A percentile compares a stretch with the other conserved stretches of the same genome.
Evolutionary conservation across 2,113 vertebrate species (phyloP).

Genomic region (Haliaeetus leucogaster): DNA sequence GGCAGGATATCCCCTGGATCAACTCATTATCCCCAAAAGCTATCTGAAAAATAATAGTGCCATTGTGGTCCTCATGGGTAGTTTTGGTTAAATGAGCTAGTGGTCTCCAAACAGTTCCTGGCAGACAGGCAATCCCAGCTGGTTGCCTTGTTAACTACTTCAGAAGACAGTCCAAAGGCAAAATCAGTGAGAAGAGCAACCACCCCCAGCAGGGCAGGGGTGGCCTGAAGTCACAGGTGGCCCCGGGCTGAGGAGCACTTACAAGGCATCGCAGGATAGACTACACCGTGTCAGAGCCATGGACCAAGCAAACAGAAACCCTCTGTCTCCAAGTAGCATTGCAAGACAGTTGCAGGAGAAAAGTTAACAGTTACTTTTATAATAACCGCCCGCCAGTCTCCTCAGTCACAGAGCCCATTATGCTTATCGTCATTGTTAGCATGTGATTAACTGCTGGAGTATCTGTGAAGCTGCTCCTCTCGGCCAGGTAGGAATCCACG

Average conservation of each 20-base stretch:
- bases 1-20: not conserved
- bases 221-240: not conserved
- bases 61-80: not conserved
- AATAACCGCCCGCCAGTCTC: not conserved
- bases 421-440: not conserved
- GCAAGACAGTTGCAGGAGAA: not conserved
- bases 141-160: not conserved
- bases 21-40: not conserved
- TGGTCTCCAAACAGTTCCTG: not conserved
- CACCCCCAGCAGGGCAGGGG: not conserved
- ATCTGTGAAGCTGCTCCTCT: not conserved
- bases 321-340: not conserved
- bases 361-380: not conserved
- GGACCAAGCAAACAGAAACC: not conserved
- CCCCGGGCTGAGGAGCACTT: not conserved
- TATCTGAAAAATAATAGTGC: not conserved
- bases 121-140: not conserved
- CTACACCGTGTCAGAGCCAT: accelerated
- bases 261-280: not conserved
- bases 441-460: not conserved
- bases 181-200: not conserved
- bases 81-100: not conserved
- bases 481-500: not conserved
- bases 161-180: not conserved
- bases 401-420: not conserved